A percentile compares a stretch with the other conserved stretches of the same genome.
phyloP scores from a whole-genome alignment of 2,113 vertebrate species.

The Nipponia nippon region DNA sequence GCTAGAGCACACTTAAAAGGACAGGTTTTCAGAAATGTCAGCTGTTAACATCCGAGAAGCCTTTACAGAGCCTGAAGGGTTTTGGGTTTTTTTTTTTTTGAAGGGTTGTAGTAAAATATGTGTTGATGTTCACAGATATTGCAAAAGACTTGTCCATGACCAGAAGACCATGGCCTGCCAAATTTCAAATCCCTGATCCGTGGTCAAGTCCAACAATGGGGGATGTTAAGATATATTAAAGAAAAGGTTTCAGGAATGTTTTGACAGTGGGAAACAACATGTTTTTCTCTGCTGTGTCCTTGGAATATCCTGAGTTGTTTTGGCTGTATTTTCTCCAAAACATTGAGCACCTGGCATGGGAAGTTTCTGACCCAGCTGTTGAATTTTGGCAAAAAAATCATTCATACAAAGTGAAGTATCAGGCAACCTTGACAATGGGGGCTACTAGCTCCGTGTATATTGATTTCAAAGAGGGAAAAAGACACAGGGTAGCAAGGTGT shows the following conservation, averaged over 20 bases:
- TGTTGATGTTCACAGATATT: slow-evolving; percentile 16
- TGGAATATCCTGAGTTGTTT: slow-evolving; percentile 16
- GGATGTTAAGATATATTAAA: slow-evolving; percentile 8
- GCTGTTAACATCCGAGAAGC: background rate
- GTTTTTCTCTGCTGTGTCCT: slow-evolving; percentile 8
- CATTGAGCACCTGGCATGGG: slow-evolving; percentile 8
- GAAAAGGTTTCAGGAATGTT: slow-evolving; percentile 44
- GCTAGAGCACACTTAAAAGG: background rate
- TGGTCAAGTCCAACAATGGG: slow-evolving; percentile 15
- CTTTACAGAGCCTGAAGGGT: background rate
- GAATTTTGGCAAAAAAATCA: background rate
- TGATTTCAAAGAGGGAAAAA: background rate
- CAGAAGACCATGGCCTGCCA: background rate
- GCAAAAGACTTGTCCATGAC: slow-evolving; percentile 14
- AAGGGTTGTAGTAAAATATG: background rate
- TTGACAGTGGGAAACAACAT: slow-evolving; percentile 39
- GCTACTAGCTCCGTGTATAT: background rate
- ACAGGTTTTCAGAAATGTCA: background rate
- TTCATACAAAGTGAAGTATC: background rate
- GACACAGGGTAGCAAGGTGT: background rate
- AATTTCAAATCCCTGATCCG: slow-evolving; percentile 36
- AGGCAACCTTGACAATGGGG: background rate
- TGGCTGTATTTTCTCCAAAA: slow-evolving; percentile 35
- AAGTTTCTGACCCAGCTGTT: slow-evolving; percentile 9
- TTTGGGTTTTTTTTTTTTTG: background rate